Base-by-base conservation (phyloP, 2,888 invertebrate genomes). In the Smittia aterrima region DNA sequence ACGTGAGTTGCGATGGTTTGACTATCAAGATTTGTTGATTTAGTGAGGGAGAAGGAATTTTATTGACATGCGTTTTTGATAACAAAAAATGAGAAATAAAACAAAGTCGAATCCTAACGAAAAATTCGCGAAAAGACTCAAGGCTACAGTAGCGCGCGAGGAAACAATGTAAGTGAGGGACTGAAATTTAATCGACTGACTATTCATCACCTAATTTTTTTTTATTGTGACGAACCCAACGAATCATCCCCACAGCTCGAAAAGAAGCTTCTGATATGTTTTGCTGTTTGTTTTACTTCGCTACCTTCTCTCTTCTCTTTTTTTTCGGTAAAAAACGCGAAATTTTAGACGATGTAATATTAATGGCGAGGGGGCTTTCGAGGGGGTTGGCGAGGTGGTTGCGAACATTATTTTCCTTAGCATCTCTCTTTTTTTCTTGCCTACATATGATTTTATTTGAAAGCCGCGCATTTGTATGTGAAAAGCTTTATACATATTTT, bases 401-500 rank as follows among this genome's bases (percentile, higher is more conserved):
- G 16, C n/a, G 13, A 3, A 47, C 47, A 47, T n/a, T n/a, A n/a
- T n/a, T 7, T n/a, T 47, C n/a, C n/a, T n/a, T n/a, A 24, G 13
- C 25, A 1, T 64, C 38, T 18, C 32, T 16, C 16, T 38, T 18
- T 18, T 7, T n/a, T 16, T 16, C n/a, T 66, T 32, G 18, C n/a
- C 20, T 32, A 67, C 67, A 67, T 11, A 67, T 22, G 22, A 40
- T 41, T 18, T 66, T 66, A 32, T 38, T 67, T 67, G 58, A 58
- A 58, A 58, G 58, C 58, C 67, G 67, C 67, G 25, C 32, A 67
- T 67, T 67, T 67, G 53, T 66, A 54, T 71, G 38, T 27, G 62
- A 38, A 58, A 62, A 62, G 18, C 18, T 62, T 72, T 22, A 72
- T 72, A 72, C 72, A 72, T 72, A 72, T 72, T 72, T 72, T 72